Base-by-base conservation (phyloP, 2,113 vertebrate genomes). In the Rhinopomastus cyanomelas region DNA sequence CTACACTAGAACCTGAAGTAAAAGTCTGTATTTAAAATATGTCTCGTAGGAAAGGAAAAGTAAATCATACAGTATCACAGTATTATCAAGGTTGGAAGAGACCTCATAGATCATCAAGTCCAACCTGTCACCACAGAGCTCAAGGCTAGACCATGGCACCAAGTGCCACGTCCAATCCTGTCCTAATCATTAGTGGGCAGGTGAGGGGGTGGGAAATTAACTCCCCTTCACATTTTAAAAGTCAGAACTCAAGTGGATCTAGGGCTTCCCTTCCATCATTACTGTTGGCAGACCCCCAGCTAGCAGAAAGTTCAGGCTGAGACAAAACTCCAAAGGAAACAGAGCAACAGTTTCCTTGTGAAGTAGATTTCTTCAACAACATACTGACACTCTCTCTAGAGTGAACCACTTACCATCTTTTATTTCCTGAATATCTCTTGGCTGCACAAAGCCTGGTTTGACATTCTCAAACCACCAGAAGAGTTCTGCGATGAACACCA, bases 391-490 rank as follows among this genome's bases (percentile, higher is more conserved):
- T 19, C n/a, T 32, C 42, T 4, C 7, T 30, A 7, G 20, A 22
- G 7, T 25, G 10, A 36, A 66, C 69, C 27, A 72, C 97, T 92
- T 86, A 99, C 99, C 98, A 32, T 99, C 98, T 96, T 98, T 98
- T 92, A 97, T 96, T 75, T 99, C 98, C 89, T 99, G 98, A 44
- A 98, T 86, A 67, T 98, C 98, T 88, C 98, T 97, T 44, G 99
- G 99, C 30, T 99, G 98, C 3, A 99, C 99, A 20, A 99, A 99
- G 49, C 98, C 98, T 19, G 99, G 99, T 82, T 98, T 98, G 85
- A 99, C 98, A 7, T 97, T 98, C 93, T 99, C 99, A 94, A 99
- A 99, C 98, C 98, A 99, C 99, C 99, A 99, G 94, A 99, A 99
- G 51, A 99, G 98, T 55, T 99, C 99, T 6, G 99, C 99, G 44